phyloP scores from a whole-genome alignment of 2,888 invertebrate species.

The Suillia variegata region DNA sequence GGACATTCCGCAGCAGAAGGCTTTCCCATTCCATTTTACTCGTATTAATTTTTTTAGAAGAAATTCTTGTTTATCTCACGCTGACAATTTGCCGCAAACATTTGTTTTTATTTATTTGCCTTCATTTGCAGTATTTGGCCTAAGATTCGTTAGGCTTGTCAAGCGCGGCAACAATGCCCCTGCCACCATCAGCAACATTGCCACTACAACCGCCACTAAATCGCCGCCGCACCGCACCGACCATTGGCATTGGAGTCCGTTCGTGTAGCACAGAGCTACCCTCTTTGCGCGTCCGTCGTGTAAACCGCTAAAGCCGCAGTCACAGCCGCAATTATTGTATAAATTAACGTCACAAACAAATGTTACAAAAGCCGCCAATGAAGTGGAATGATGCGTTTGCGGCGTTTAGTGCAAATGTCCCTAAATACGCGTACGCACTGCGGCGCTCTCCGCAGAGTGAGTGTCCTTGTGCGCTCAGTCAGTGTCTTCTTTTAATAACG shows the following conservation, averaged over 20 bases:
- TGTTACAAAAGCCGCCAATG: slow-evolving; percentile 63
- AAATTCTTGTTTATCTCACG: not conserved
- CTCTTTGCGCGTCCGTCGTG: too few species aligned
- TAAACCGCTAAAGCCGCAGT: not conserved
- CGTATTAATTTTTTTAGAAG: too few species aligned
- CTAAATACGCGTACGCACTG: slow-evolving; percentile 31
- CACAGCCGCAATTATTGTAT: slow-evolving; percentile 52
- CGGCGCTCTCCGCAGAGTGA: not conserved
- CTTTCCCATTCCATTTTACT: too few species aligned
- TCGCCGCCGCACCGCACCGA: too few species aligned
- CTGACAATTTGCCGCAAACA: too few species aligned
- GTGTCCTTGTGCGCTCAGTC: slow-evolving; percentile 4
- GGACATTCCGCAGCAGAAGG: too few species aligned
- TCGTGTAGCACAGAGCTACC: too few species aligned
- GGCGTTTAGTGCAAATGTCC: slow-evolving; percentile 44
- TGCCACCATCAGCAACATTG: not conserved
- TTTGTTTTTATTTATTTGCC: slow-evolving; percentile 34
- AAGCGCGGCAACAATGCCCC: slow-evolving; percentile 20
- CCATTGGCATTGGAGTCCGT: too few species aligned
- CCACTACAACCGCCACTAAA: not conserved
- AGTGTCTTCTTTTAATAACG: slow-evolving; percentile 47
- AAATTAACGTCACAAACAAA: slow-evolving; percentile 62
- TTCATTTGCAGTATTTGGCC: slow-evolving; percentile 34
- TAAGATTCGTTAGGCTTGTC: slow-evolving; percentile 35
- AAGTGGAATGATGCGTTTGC: slow-evolving; percentile 57